Conservation (phyloP, 1,140 invertebrate species). For the Calycopis cecrops region DNA sequence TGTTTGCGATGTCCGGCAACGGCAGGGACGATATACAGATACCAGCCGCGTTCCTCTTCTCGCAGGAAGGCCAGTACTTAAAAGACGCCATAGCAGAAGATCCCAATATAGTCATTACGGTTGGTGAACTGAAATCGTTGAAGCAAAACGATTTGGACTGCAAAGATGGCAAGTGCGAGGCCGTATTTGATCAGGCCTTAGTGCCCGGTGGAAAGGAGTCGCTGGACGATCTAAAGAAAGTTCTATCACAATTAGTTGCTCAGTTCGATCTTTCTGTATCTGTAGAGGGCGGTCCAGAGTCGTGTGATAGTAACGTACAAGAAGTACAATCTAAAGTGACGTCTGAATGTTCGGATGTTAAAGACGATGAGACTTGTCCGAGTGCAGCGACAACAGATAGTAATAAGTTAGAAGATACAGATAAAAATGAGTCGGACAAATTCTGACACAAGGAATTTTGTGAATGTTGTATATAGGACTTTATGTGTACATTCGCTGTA, state of each 20-base stretch:
- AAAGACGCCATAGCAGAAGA: conserved; percentile 74
- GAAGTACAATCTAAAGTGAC: conserved; percentile 1
- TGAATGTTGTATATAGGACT: conserved; percentile 8
- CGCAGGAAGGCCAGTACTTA: conserved; percentile 82
- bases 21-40: conserved; percentile 91
- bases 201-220: conserved; percentile 41
- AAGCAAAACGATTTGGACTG: conserved; percentile 35
- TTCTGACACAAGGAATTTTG: conserved; percentile 12
- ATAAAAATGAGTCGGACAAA: conserved; percentile 16
- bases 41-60: conserved; percentile 93
- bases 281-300: conserved; percentile 33
- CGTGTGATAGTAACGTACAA: conserved; percentile 21
- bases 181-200: conserved; percentile 24
- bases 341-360: conserved; percentile 10
- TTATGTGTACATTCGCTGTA: conserved; percentile 10
- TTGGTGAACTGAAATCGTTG: conserved; percentile 68
- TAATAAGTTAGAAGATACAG: conserved; percentile 14
- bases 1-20: conserved; percentile 98
- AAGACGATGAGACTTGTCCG: conserved; percentile 5
- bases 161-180: conserved; percentile 39
- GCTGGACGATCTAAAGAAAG: conserved; percentile 56
- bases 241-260: conserved; percentile 50
- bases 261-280: conserved; percentile 57
- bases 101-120: conserved; percentile 70
- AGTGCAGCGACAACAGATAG: background rate